Base-by-base conservation (phyloP, 2,888 invertebrate genomes). In the Troides helena region DNA sequence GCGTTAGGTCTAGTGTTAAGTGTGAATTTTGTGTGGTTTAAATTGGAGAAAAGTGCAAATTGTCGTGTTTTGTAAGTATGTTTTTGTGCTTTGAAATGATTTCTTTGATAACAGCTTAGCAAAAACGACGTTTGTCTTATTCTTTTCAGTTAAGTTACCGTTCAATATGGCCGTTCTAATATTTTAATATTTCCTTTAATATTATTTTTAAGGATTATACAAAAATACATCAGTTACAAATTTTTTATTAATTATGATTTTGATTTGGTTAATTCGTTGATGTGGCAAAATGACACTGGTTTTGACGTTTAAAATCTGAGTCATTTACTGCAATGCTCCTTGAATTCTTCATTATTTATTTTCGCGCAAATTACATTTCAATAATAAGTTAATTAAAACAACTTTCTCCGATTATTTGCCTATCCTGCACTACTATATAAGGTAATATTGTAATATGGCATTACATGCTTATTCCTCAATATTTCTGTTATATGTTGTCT, bases 131-230 rank as follows among this genome's bases (percentile, higher is more conserved):
- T 71, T 72, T 77, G 73, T 78, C 74, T 77, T 77, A 74, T 74
- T 78, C 78, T 76, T 79, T 79, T 80, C 77, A 79, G 80, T 78
- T 80, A 81, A 70, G 75, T 74, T 74, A 74, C 74, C 78, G 89
- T 89, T 90, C 92, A 92, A 92, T 92, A 92, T 92, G 92, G 92
- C 92, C 92, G 92, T 90, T 89, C 87, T 78, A 77, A 77, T 85
- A 85, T 81, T 85, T 81, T 75, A 72, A 77, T 76, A 78, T 78
- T 77, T 78, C 77, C 68, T 73, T 74, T 71, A 69, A 72, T 75
- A 67, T 75, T 72, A 69, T 70, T 66, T 64, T 72, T 66, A 70
- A 63, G 58, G 43, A 70, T 71, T 65, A 59, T 65, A 67, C 43
- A 62, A 69, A 74, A 67, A 71, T 62, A 69, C 39, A 56, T 62